Base-by-base conservation (phyloP, 2,888 invertebrate genomes). In the Timema cristinae region DNA sequence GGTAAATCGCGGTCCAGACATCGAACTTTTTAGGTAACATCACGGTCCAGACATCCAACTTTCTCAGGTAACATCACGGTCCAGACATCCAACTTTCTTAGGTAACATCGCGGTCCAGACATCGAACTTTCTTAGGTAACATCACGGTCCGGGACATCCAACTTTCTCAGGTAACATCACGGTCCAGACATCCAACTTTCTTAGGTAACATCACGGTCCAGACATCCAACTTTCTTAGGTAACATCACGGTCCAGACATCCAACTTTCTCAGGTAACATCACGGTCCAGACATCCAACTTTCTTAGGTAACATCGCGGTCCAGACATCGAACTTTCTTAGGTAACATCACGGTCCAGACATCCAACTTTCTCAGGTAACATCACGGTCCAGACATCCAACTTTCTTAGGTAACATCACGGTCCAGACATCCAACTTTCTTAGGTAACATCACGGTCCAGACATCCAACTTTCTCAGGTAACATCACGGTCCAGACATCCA, bases 231-330 rank as follows among this genome's bases (percentile, higher is more conserved):
- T 32, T 32, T 32, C 32, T 32, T 32, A 15, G 66, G 63, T 47
- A 72, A 72, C 56, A 49, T 13, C 7, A 68, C 56, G 15, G 66
- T 74, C 13, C 50, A 70, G 5, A 79, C 81, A 59, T 80, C 79
- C 63, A 63, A 48, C 47, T 63, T 16, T 32, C 63, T 63, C 63
- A 63, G 63, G 63, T 63, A 32, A 9, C 63, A 11, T 11, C 54
- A 11, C 11, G 54, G 32, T 32, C 32, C 32, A 32, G 32, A 32
- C 32, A 32, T 32, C 32, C 32, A 32, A 32, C 32, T 32, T 32
- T 32, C 32, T 32, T 4, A 32, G 32, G 32, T 32, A n/a, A n/a
- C n/a, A n/a, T n/a, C n/a, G n/a, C n/a, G n/a, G n/a, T n/a, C n/a
- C n/a, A n/a, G n/a, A n/a, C n/a, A n/a, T n/a, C n/a, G n/a, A n/a